A percentile compares a stretch with the other conserved stretches of the same genome.
These are phyloP conservation scores for Nemopilema nomurai DNA, from an alignment of 30 jellyfish, hydroid and myxozoan genomes.

Conservation along the genomic window DNA sequence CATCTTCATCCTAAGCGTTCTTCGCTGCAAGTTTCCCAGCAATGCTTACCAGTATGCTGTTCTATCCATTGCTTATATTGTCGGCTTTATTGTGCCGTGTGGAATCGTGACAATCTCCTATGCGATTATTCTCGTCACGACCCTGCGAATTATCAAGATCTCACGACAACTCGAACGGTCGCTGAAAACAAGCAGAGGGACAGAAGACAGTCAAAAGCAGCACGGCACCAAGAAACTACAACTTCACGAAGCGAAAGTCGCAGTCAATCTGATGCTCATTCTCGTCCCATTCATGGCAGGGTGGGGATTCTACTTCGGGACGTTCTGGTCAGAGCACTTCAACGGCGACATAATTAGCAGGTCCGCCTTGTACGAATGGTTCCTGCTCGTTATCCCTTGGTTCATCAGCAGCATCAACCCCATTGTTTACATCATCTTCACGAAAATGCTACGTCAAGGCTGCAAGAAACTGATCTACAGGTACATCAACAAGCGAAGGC, in stretches of 20 bases:
- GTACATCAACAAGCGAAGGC: constrained; percentile 8
- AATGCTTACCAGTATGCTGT: constrained; percentile 44
- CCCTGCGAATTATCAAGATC: constrained; percentile 50
- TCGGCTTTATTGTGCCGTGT: constrained; percentile 65
- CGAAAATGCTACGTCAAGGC: constrained; percentile 60
- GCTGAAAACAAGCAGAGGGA: constrained; percentile 4
- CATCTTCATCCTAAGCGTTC: constrained; percentile 41
- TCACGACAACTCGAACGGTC: constrained; percentile 47
- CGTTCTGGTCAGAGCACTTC: constrained; percentile 62
- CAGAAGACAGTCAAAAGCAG: not conserved
- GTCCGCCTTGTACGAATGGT: constrained; percentile 51
- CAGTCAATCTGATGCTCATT: constrained; percentile 59
- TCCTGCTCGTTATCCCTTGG: constrained; percentile 63
- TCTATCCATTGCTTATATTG: constrained; percentile 33
- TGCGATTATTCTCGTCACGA: constrained; percentile 37
- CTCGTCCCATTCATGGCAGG: constrained; percentile 73
- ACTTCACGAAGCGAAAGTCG: constrained; percentile 61
- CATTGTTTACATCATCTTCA: constrained; percentile 57
- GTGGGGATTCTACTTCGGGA: constrained; percentile 73
- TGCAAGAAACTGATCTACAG: constrained; percentile 51
- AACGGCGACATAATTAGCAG: not conserved
- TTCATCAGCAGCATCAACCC: constrained; percentile 72
- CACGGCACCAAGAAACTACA: constrained; percentile 45
- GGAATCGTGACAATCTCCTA: constrained; percentile 41
- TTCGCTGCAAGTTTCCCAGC: constrained; percentile 29